Conservation (phyloP, 2,888 invertebrate species). For the Coleophora flavipennella region DNA sequence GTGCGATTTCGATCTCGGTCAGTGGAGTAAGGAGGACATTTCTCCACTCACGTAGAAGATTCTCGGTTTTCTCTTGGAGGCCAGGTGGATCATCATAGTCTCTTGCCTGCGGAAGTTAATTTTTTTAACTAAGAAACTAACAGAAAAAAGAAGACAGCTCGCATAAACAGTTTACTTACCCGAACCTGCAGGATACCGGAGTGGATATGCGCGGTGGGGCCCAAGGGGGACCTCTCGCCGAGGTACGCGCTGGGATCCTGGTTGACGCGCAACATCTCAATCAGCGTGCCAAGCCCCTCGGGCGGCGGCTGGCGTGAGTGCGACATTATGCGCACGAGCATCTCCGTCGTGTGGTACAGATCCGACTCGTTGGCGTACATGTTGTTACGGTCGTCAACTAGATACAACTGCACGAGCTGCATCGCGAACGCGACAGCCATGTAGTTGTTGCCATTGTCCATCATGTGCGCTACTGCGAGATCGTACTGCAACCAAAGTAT, state of each 20-base stretch:
- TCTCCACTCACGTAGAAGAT: slow-evolving; percentile 95
- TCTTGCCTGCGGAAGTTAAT: slow-evolving; percentile 51
- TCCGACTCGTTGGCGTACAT: slow-evolving; percentile 87
- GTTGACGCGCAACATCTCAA: slow-evolving; percentile 84
- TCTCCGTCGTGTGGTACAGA: slow-evolving; percentile 89
- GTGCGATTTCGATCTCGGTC: slow-evolving; percentile 86
- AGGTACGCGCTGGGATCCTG: slow-evolving; percentile 81
- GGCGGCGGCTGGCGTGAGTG: slow-evolving; percentile 85
- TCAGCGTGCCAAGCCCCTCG: slow-evolving; percentile 85
- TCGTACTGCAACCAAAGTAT: slow-evolving; percentile 75
- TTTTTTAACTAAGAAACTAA: neutral
- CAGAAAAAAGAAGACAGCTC: neutral
- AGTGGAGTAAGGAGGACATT: slow-evolving; percentile 87
- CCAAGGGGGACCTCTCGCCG: slow-evolving; percentile 83
- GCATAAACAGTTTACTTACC: slow-evolving; percentile 55
- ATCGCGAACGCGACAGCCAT: slow-evolving; percentile 91
- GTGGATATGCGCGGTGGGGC: slow-evolving; percentile 92
- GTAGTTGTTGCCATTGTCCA: slow-evolving; percentile 88
- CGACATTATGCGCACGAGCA: slow-evolving; percentile 82
- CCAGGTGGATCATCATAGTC: slow-evolving; percentile 95
- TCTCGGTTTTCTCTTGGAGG: slow-evolving; percentile 95
- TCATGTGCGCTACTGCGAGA: slow-evolving; percentile 83
- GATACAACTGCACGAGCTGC: slow-evolving; percentile 89
- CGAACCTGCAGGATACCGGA: slow-evolving; percentile 90
- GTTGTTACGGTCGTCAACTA: slow-evolving; percentile 86